These are phyloP conservation scores for Lithosia quadra DNA, from an alignment of 2,888 invertebrate genomes.

Conservation along the genomic window DNA sequence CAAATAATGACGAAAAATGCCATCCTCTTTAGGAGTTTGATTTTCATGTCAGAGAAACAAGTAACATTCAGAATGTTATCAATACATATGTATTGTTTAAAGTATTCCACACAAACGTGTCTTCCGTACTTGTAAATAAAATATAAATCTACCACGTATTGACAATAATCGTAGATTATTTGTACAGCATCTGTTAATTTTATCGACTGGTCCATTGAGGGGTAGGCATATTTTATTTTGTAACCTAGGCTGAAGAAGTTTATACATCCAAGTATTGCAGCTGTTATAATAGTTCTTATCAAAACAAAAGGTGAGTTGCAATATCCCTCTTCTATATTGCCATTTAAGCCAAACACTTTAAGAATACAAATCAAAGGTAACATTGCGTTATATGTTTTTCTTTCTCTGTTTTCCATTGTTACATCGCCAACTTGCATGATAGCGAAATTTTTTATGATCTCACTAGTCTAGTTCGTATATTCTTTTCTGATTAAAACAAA, in stretches of 20 bases:
- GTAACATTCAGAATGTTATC: constrained; percentile 63
- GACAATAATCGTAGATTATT: constrained; percentile 65
- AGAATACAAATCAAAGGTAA: constrained; percentile 58
- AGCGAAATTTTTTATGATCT: neutral
- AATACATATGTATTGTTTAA: constrained; percentile 65
- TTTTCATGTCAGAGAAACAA: constrained; percentile 54
- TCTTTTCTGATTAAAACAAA: neutral
- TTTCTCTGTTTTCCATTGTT: constrained; percentile 16
- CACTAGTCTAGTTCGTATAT: neutral
- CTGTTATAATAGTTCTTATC: constrained; percentile 42
- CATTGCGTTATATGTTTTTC: constrained; percentile 48
- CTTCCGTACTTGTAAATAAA: constrained; percentile 69
- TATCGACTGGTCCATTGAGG: constrained; percentile 58
- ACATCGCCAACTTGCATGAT: constrained; percentile 40
- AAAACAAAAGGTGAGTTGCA: constrained; percentile 31
- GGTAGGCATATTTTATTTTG: constrained; percentile 60
- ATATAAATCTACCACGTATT: constrained; percentile 69
- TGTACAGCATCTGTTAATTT: constrained; percentile 68
- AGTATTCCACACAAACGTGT: constrained; percentile 63
- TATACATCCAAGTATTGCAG: constrained; percentile 51
- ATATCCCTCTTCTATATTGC: constrained; percentile 39
- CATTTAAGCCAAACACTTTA: constrained; percentile 64
- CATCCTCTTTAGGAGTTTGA: constrained; percentile 56
- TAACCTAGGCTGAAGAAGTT: constrained; percentile 59
- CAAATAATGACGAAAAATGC: constrained; percentile 58